Conservation (phyloP, 2,113 vertebrate species). For the Ceyx melanurus region DNA sequence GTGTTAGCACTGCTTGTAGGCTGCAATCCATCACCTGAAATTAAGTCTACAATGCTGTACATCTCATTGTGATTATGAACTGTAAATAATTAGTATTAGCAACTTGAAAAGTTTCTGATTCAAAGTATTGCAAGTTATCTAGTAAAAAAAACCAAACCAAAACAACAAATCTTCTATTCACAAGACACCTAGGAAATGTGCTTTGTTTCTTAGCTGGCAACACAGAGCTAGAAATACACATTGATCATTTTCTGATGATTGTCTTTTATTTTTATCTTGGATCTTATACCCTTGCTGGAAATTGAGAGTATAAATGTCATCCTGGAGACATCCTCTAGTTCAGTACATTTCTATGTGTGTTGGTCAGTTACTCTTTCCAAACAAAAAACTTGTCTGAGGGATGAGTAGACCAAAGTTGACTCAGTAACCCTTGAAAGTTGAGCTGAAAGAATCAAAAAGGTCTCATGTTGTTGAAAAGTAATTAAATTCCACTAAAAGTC, state of each 20-base stretch:
- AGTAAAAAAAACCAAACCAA: neutral
- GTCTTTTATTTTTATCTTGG: neutral
- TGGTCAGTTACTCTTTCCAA: neutral
- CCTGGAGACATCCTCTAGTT: neutral
- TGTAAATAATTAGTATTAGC: neutral
- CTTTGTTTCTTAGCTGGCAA: neutral
- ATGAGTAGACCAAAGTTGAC: neutral
- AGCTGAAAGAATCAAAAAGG: neutral
- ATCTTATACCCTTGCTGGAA: neutral
- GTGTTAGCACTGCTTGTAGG: neutral
- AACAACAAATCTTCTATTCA: neutral
- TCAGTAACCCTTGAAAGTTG: neutral
- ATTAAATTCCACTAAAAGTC: neutral
- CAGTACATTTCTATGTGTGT: neutral
- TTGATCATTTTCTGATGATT: neutral
- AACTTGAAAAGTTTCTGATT: neutral
- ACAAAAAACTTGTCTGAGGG: neutral
- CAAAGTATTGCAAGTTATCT: neutral
- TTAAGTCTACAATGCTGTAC: neutral
- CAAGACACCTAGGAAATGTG: neutral
- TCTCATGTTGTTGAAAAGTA: neutral
- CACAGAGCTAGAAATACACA: neutral
- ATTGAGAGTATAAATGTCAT: neutral
- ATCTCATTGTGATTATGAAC: neutral
- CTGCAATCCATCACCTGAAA: neutral